phyloP scores from a whole-genome alignment of 2,888 invertebrate genomes.

The Meandrusa payeni region DNA sequence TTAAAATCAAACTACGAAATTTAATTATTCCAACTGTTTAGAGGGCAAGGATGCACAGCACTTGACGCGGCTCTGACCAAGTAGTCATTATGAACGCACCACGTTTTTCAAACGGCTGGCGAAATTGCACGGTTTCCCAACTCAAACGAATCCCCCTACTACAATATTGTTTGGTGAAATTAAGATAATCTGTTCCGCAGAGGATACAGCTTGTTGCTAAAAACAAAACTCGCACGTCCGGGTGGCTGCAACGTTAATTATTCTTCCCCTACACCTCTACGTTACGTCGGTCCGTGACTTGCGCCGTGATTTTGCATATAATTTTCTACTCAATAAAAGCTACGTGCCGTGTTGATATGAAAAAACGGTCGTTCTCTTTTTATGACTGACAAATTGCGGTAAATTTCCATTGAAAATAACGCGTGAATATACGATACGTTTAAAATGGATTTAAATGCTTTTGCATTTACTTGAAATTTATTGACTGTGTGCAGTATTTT shows the following conservation, averaged over 20 bases:
- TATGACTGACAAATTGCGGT: conserved; percentile 16
- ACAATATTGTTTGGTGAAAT: conserved; percentile 61
- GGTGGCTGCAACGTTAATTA: conserved; percentile 64
- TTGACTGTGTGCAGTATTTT: background rate
- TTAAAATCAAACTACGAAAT: background rate
- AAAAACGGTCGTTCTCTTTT: conserved; percentile 15
- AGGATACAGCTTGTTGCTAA: conserved; percentile 45
- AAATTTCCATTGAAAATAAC: conserved; percentile 13
- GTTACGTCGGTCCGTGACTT: conserved; percentile 54
- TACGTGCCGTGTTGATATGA: conserved; percentile 35
- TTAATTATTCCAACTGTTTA: background rate
- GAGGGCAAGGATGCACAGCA: conserved; percentile 43
- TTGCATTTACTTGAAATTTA: background rate
- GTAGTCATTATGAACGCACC: conserved; percentile 74
- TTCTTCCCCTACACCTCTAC: conserved; percentile 50
- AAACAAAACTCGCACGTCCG: conserved; percentile 48
- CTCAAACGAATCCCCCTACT: conserved; percentile 70
- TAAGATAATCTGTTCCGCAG: conserved; percentile 51
- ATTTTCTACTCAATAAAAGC: conserved; percentile 71
- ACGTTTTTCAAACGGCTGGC: conserved; percentile 76
- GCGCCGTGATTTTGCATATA: conserved; percentile 75
- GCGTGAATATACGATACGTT: background rate
- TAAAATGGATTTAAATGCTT: conserved; percentile 1
- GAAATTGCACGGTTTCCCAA: conserved; percentile 57
- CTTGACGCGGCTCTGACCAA: conserved; percentile 65